Conservation (phyloP, 1,140 invertebrate species). For the Manduca sexta region DNA sequence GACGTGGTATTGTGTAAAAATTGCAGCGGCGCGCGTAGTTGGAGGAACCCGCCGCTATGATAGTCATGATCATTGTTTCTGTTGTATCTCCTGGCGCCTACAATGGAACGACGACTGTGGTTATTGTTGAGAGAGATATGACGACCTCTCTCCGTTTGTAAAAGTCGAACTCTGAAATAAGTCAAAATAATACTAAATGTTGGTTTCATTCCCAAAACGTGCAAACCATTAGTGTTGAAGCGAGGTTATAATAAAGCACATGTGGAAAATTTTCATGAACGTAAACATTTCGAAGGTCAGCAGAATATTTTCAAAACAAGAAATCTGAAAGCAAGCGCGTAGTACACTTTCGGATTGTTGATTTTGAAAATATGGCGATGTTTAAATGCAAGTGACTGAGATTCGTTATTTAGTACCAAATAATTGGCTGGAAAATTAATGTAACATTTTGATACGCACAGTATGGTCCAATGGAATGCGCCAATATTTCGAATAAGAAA, state of each 20-base stretch:
- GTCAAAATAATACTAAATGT: background rate
- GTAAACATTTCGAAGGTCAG: background rate
- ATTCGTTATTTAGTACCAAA: background rate
- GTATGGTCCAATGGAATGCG: background rate
- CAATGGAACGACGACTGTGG: constrained; percentile 21
- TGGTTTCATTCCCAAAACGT: background rate
- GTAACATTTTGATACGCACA: background rate
- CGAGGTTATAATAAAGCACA: no score
- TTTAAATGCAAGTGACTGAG: background rate
- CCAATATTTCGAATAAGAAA: no score
- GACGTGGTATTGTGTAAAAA: constrained; percentile 23
- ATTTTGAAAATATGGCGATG: background rate
- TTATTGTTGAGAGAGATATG: constrained; percentile 9
- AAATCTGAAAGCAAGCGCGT: background rate
- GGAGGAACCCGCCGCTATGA: constrained; percentile 39
- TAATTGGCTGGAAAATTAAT: background rate
- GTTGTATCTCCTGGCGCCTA: constrained; percentile 7
- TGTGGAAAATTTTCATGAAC: no score
- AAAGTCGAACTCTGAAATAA: constrained; percentile 24
- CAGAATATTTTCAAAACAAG: background rate
- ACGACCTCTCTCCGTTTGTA: constrained; percentile 15
- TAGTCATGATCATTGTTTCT: constrained; percentile 51
- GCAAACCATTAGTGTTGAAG: no score
- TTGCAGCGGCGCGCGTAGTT: constrained; percentile 26
- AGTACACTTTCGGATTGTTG: background rate